Evolutionary conservation across 2,113 vertebrate species (phyloP), one percentile per base, ranked within the genome.

Genomic region (Philantomba maxwellii): DNA sequence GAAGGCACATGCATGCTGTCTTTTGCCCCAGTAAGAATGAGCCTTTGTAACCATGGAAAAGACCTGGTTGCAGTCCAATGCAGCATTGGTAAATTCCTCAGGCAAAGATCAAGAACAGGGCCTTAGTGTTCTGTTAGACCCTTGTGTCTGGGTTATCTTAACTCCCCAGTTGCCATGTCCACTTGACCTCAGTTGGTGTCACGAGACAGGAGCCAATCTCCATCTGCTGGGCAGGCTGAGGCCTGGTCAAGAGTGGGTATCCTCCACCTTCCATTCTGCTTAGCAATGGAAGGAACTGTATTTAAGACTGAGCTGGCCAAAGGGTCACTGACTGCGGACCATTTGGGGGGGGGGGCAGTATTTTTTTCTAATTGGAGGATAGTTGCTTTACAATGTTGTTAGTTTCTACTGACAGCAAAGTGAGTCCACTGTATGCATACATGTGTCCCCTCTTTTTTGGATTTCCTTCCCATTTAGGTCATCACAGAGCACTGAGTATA

Each of bases 21-120:
- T 95, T 93, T 62, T 64, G 7, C 84, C 30, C 64, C 23, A 82
- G 60, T 58, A 58, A 97, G 87, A 97, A 97, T 93, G 60, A 30
- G 80, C 66, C 87, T 97, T 98, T 98, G 96, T 97, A 33, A 86
- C n/a, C 25, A 58, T 47, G 91, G 80, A 93, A 77, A 90, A 87
- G 81, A 75, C 39, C 82, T 96, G 94, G 96, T 80, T 47, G 33
- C 75, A 7, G 30, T 93, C 95, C 96, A 96, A 16, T 10, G 47
- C 81, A 55, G 47, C 78, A 21, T 5, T 93, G 80, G 89, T 73
- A 78, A 93, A 97, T 96, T 95, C 92, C 94, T 93, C 80, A 30
- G 86, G 78, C 45, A 80, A 70, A 94, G 49, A 57, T 45, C n/a
- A 93, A 62, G 36, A 94, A 97, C 89, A 97, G 62, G 16, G 17